Base-by-base conservation (phyloP, 1,140 invertebrate genomes). In the Dufourea novaeangliae region DNA sequence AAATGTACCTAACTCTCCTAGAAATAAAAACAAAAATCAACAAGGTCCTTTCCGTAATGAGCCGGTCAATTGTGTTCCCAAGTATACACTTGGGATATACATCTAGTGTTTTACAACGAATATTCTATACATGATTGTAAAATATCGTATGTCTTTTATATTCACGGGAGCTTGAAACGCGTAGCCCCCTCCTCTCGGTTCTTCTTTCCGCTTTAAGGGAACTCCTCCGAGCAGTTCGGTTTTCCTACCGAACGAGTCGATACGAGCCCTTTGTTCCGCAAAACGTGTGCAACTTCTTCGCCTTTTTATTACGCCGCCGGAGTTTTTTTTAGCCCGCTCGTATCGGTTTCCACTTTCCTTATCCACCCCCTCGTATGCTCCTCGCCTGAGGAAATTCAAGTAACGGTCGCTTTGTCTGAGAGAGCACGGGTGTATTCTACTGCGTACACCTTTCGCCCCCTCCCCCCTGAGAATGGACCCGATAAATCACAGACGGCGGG, bases 401-500 rank as follows among this genome's bases (percentile, higher is more conserved):
- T 14, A 62, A 63, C 14, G 46, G 22, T 12, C 4, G 37, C 34
- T 10, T 4, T 25, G 12, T 44, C n/a, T 32, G 14, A 17, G 14
- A 25, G 20, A 44, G 20, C 20, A 22, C 20, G 7, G 27, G 34
- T 25, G 17, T n/a, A 25, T 12, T 71, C 56, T 1, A 44, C 37
- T 22, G 29, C 17, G 41, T 2, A 2, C 59, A 27, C 20, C 59
- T 50, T 63, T 41, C n/a, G 8, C 29, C n/a, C n/a, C n/a, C n/a
- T n/a, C n/a, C n/a, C n/a, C n/a, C n/a, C n/a, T 22, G 29, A 12
- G n/a, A 32, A 72, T 52, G 56, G 39, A 46, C 39, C 20, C 46
- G 29, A 64, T 73, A 73, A 73, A 73, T 73, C 70, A 50, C 32
- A 14, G 17, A 39, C 57, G 41, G 46, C 6, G 34, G 34, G 20